Percentiles rank a stretch among this genome's conserved stretches.
These are phyloP conservation scores for Podotricha telesiphe DNA, from an alignment of 2,888 invertebrate species.

Conservation along the genomic window DNA sequence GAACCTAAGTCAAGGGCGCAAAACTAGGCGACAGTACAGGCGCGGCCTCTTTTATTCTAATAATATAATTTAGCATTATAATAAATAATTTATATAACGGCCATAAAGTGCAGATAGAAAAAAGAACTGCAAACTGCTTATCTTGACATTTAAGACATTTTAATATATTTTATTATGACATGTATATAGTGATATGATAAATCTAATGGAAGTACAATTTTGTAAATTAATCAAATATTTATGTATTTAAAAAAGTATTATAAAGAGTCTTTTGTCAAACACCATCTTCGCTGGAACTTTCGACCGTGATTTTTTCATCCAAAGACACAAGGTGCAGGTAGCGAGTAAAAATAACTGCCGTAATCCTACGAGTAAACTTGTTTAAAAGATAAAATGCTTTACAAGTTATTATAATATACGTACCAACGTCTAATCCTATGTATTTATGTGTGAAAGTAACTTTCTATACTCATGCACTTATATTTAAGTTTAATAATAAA, in stretches of 20 bases:
- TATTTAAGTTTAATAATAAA: background rate
- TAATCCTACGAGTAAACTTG: constrained; percentile 17
- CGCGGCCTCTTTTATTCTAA: constrained; percentile 29
- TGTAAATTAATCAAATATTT: background rate
- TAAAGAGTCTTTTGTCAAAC: background rate
- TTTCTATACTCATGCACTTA: background rate
- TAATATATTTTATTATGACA: background rate
- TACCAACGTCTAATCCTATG: background rate
- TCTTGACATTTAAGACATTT: background rate
- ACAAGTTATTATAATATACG: background rate
- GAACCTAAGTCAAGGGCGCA: constrained; percentile 46
- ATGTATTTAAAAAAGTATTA: no score
- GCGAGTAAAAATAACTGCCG: constrained; percentile 20
- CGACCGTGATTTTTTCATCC: constrained; percentile 12
- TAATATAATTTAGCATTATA: constrained; percentile 6
- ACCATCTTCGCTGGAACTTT: constrained; percentile 3
- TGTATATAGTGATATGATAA: background rate
- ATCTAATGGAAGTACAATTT: background rate
- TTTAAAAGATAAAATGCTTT: constrained; percentile 7
- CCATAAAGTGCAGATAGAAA: constrained; percentile 13
- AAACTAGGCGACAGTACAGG: constrained; percentile 43
- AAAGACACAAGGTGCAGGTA: constrained; percentile 21
- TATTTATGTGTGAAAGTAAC: background rate
- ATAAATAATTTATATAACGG: background rate
- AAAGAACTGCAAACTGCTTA: background rate